Evolutionary conservation across 2,888 invertebrate species (phyloP).

Genomic region (Heliconius charithonia): DNA sequence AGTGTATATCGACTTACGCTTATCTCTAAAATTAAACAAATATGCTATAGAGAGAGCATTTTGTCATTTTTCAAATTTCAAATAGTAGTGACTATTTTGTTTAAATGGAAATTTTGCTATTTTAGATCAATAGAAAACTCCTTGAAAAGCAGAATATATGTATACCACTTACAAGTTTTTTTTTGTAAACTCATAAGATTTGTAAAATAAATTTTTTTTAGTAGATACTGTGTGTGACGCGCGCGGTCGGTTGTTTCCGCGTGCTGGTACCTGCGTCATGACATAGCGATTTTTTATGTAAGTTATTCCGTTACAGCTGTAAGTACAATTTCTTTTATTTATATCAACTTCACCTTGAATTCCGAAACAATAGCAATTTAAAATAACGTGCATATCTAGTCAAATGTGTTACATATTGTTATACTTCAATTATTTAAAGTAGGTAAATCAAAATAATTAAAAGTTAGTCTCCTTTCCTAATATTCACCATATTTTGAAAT

Average conservation of each 20-base stretch:
- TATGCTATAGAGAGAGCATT: not conserved
- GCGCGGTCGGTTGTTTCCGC: too few relatives aligned
- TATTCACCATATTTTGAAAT: not conserved
- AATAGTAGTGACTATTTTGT: not conserved
- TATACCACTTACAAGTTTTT: too few relatives aligned
- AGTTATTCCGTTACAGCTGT: conserved; percentile 4
- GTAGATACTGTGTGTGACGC: too few relatives aligned
- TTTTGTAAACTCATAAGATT: too few relatives aligned
- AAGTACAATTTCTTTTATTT: conserved; percentile 14
- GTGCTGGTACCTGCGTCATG: not conserved
- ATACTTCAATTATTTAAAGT: not conserved
- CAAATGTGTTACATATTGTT: not conserved
- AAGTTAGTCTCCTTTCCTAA: too few relatives aligned
- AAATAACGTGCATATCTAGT: not conserved
- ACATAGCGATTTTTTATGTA: not conserved
- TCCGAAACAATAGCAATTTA: conserved; percentile 4
- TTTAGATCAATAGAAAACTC: not conserved
- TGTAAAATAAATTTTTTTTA: too few relatives aligned
- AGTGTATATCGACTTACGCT: too few relatives aligned
- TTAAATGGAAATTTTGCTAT: not conserved
- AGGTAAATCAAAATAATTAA: not conserved
- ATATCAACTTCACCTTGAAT: conserved; percentile 17
- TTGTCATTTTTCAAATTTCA: not conserved
- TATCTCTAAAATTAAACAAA: too few relatives aligned
- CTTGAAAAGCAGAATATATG: not conserved